These are phyloP conservation scores for Gasteruption jaculator DNA, from an alignment of 2,888 invertebrate genomes.

Conservation along the genomic window DNA sequence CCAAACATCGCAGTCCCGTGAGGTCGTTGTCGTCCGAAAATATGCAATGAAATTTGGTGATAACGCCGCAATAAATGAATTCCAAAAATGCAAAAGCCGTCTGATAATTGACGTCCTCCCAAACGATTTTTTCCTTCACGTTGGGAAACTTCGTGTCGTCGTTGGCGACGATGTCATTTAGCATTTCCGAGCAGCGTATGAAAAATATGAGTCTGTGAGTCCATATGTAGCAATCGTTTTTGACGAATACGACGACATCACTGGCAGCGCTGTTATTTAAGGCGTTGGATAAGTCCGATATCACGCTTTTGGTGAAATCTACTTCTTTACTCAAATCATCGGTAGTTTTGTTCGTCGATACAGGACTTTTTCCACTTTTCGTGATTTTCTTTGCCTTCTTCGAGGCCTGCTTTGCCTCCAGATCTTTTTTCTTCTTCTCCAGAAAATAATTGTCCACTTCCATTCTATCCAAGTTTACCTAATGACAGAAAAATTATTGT, in stretches of 20 bases:
- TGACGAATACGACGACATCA: constrained; percentile 49
- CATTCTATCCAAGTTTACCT: too few relatives aligned
- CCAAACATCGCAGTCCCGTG: constrained; percentile 31
- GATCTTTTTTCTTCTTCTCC: background rate
- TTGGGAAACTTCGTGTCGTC: constrained; percentile 25
- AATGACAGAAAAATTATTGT: too few relatives aligned
- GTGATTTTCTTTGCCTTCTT: background rate
- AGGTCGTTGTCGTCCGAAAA: constrained; percentile 24
- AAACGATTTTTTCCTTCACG: constrained; percentile 36
- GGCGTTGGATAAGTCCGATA: constrained; percentile 42
- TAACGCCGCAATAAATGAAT: constrained; percentile 47
- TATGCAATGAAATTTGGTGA: constrained; percentile 28
- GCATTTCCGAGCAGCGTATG: constrained; percentile 48
- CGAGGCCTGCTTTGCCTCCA: background rate
- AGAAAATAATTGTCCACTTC: background rate
- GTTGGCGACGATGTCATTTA: constrained; percentile 39
- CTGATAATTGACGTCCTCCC: constrained; percentile 33
- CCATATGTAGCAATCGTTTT: constrained; percentile 45
- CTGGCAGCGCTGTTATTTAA: constrained; percentile 46
- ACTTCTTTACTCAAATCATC: too few relatives aligned
- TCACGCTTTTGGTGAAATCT: constrained; percentile 29
- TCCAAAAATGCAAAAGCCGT: constrained; percentile 46
- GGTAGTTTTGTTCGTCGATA: too few relatives aligned
- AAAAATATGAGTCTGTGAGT: constrained; percentile 51
- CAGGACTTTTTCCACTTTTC: too few relatives aligned